A percentile compares a stretch with the other conserved stretches of the same genome.
Conservation (phyloP, 2,888 invertebrate species). For the Acleris laterana region DNA sequence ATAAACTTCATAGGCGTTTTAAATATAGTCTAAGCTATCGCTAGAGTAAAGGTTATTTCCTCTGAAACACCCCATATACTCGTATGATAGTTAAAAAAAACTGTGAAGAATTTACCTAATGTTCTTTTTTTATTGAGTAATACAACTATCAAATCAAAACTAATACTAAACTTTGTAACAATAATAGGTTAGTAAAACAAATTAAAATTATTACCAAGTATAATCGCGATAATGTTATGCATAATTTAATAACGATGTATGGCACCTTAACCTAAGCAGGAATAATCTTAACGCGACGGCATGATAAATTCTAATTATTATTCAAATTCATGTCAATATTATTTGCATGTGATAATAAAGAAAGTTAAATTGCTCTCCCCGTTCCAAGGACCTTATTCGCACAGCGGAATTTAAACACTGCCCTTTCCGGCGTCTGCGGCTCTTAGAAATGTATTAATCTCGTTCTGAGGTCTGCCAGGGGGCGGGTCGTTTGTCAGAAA, state of each 20-base stretch:
- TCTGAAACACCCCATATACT: too few species aligned
- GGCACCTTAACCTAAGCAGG: slow-evolving; percentile 1
- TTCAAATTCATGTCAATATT: slow-evolving; percentile 29
- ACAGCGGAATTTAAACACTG: slow-evolving; percentile 24
- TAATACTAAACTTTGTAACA: too few species aligned
- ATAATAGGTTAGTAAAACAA: too few species aligned
- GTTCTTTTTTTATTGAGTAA: too few species aligned
- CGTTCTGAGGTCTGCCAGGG: slow-evolving; percentile 20
- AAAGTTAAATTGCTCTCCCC: slow-evolving; percentile 37
- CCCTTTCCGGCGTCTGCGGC: slow-evolving; percentile 21
- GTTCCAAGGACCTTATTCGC: slow-evolving; percentile 14
- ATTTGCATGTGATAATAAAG: slow-evolving; percentile 39
- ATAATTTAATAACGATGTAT: not conserved
- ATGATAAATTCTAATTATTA: slow-evolving; percentile 29
- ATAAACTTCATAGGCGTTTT: too few species aligned
- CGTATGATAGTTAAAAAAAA: too few species aligned
- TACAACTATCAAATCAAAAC: too few species aligned
- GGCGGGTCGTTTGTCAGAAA: slow-evolving; percentile 19
- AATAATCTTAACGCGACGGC: slow-evolving; percentile 8
- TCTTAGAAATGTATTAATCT: slow-evolving; percentile 34
- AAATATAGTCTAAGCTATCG: too few species aligned
- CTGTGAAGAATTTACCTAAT: too few species aligned
- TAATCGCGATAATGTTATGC: too few species aligned
- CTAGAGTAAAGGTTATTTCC: too few species aligned
- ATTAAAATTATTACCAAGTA: too few species aligned